Percentiles rank a stretch among this genome's conserved stretches.
Evolutionary conservation across 92 coral and sea anemone genomes (phyloP).

Genomic region (Bergia sp.): DNA sequence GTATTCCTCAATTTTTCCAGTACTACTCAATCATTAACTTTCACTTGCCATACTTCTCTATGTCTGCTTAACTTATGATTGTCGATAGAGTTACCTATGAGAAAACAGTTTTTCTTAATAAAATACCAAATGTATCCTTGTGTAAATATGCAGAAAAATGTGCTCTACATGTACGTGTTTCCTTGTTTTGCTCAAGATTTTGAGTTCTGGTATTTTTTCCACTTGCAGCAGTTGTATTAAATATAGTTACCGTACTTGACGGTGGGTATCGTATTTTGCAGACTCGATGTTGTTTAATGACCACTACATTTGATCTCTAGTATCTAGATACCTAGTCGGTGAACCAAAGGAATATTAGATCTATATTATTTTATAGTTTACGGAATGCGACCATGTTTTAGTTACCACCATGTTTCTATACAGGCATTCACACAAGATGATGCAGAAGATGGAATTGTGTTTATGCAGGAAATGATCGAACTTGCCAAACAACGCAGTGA

Average conservation of each 20-base stretch:
- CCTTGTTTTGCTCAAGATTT: too few species aligned
- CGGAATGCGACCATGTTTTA: neutral
- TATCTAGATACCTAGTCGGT: neutral
- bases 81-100: neutral
- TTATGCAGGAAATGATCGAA: slow-evolving; percentile 99
- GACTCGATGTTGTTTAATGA: too few species aligned
- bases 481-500: slow-evolving; percentile 92
- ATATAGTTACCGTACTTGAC: too few species aligned
- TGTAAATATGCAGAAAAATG: too few species aligned
- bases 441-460: slow-evolving; percentile 97
- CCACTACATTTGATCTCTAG: neutral
- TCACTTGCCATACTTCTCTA: neutral
- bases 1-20: too few species aligned
- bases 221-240: too few species aligned
- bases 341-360: neutral
- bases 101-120: neutral
- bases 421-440: slow-evolving; percentile 87
- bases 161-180: too few species aligned
- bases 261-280: too few species aligned
- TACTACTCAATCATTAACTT: neutral
- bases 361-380: neutral
- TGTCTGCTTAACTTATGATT: neutral
- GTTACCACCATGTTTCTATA: neutral
- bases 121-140: too few species aligned
- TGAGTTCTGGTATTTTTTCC: too few species aligned